Percentiles rank a stretch among this genome's conserved stretches.
Evolutionary conservation across 2,888 invertebrate species (phyloP).

Genomic region (Phanerotoma sp.): DNA sequence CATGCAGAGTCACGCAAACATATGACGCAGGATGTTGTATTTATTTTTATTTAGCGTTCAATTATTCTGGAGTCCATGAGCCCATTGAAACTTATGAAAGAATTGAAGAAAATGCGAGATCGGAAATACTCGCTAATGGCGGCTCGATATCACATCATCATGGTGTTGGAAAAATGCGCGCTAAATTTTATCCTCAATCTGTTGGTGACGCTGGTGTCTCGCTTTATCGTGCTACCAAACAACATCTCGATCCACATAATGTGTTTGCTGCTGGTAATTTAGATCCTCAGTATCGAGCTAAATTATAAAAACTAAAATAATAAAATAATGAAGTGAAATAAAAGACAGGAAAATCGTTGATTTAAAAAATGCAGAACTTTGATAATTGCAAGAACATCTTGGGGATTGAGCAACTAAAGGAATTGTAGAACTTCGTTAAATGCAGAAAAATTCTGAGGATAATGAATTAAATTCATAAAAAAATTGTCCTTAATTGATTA

Average conservation of each 20-base stretch:
- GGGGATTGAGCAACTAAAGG: too few relatives aligned
- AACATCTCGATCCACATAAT: slow-evolving; percentile 89
- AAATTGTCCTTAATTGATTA: too few relatives aligned
- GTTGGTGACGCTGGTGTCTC: slow-evolving; percentile 80
- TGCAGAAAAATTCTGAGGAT: too few relatives aligned
- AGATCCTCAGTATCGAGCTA: slow-evolving; percentile 37
- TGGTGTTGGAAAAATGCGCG: slow-evolving; percentile 91
- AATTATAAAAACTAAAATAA: slow-evolving; percentile 35
- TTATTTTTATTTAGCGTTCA: slow-evolving; percentile 92
- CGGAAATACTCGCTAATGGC: slow-evolving; percentile 88
- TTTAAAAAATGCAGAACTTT: too few relatives aligned
- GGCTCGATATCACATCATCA: slow-evolving; percentile 97
- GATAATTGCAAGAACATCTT: too few relatives aligned
- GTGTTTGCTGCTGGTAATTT: slow-evolving; percentile 91
- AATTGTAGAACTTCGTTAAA: too few relatives aligned
- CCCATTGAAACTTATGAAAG: slow-evolving; percentile 81
- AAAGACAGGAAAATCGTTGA: too few relatives aligned
- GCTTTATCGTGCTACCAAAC: slow-evolving; percentile 80
- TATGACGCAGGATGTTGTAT: slow-evolving; percentile 97
- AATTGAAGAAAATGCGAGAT: slow-evolving; percentile 84
- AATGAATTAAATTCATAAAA: too few relatives aligned
- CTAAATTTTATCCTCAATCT: slow-evolving; percentile 81
- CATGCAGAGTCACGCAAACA: slow-evolving; percentile 90
- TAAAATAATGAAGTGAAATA: too few relatives aligned
- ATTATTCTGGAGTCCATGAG: slow-evolving; percentile 64